phyloP scores from a whole-genome alignment of 2,797 vertebrate genomes.

The Amblyopsis hoosieri region DNA sequence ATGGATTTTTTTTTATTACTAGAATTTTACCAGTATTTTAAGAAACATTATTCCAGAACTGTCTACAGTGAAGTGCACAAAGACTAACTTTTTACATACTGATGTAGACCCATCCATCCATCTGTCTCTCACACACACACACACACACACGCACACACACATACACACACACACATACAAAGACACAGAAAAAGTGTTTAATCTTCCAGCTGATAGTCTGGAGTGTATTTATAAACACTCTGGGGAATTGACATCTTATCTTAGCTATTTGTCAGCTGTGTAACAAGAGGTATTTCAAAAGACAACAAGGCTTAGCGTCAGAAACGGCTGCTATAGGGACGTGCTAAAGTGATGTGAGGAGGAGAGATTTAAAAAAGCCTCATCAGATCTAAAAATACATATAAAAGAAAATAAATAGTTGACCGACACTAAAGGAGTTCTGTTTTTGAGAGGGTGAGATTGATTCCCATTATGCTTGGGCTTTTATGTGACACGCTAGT shows the following conservation, averaged over 20 bases:
- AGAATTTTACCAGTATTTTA: too few relatives aligned
- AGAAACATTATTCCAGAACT: too few relatives aligned
- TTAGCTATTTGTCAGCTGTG: conserved; percentile 77
- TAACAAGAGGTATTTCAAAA: conserved; percentile 79
- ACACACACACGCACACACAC: conserved; percentile 9
- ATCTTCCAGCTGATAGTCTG: conserved; percentile 56
- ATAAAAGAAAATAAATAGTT: neutral
- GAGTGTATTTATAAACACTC: conserved; percentile 81
- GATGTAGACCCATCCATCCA: neutral
- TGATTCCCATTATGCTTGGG: conserved; percentile 25
- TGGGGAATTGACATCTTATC: conserved; percentile 81
- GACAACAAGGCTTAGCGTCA: conserved; percentile 77
- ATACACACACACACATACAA: conserved; percentile 8
- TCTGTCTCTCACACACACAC: neutral
- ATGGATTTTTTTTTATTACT: too few relatives aligned
- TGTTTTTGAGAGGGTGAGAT: conserved; percentile 27
- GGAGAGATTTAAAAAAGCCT: conserved; percentile 13
- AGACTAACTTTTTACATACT: neutral
- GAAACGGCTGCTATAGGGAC: conserved; percentile 59
- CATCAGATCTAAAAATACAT: conserved; percentile 12
- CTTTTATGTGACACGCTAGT: conserved; percentile 34
- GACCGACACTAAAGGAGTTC: conserved; percentile 3
- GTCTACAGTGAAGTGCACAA: neutral
- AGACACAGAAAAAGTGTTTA: conserved; percentile 21
- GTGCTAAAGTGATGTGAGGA: conserved; percentile 35